These are phyloP conservation scores for Tridacna gigas DNA, from an alignment of 2,888 invertebrate genomes.

Conservation along the genomic window DNA sequence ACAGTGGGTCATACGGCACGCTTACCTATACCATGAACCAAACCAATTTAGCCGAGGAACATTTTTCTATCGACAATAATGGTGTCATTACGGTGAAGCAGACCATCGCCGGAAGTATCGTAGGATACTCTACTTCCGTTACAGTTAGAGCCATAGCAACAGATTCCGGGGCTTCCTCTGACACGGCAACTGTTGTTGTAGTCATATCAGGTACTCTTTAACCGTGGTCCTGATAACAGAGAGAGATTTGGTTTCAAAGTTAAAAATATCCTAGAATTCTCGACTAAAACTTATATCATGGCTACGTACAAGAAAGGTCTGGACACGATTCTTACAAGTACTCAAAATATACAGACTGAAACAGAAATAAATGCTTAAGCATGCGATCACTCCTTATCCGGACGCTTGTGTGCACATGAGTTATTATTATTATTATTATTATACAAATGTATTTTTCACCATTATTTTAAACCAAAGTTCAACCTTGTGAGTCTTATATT, in stretches of 20 bases:
- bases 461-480: no score
- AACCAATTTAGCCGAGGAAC: neutral
- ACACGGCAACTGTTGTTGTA: slow-evolving; percentile 29
- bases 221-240: neutral
- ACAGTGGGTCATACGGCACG: slow-evolving; percentile 7
- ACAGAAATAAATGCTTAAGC: no score
- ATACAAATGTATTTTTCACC: no score
- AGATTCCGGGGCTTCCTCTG: slow-evolving; percentile 26
- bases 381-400: no score
- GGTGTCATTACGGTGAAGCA: slow-evolving; percentile 9
- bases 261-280: neutral
- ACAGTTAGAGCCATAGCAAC: slow-evolving; percentile 23
- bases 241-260: neutral
- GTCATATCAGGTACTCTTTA: slow-evolving; percentile 25
- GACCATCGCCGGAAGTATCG: slow-evolving; percentile 8
- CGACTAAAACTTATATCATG: no score
- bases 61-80: slow-evolving; percentile 20
- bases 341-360: no score
- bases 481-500: no score
- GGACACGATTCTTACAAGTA: no score
- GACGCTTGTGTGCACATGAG: no score
- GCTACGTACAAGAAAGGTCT: no score
- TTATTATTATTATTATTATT: no score
- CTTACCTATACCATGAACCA: slow-evolving; percentile 27
- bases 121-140: slow-evolving; percentile 28